phyloP scores from a whole-genome alignment of 2,113 vertebrate genomes.

The Macrotus californicus region DNA sequence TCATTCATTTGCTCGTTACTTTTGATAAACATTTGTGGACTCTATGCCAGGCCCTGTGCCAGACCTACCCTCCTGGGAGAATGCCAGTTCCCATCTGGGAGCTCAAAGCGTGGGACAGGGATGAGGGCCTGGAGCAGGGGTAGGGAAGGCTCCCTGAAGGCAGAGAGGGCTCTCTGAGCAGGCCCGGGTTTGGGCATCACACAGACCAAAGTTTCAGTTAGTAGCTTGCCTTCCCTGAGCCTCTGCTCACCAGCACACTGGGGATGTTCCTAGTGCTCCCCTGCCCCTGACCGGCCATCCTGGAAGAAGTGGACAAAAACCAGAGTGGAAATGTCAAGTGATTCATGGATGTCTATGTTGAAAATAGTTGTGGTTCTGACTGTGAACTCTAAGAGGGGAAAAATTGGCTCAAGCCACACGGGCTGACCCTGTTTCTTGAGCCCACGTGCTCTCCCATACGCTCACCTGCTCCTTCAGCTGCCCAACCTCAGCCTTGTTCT shows the following conservation, averaged over 20 bases:
- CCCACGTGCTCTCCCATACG: not conserved
- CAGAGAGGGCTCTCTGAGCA: not conserved
- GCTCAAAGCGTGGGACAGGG: not conserved
- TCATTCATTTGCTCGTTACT: not conserved
- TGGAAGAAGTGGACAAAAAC: not conserved
- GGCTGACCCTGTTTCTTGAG: not conserved
- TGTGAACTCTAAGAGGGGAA: not conserved
- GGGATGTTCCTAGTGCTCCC: no score
- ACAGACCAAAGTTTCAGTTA: not conserved
- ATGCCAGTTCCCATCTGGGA: not conserved
- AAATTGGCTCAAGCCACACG: fast-evolving
- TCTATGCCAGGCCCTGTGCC: not conserved
- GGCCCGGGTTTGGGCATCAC: not conserved
- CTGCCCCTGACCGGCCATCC: not conserved
- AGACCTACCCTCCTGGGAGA: not conserved
- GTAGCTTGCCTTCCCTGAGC: not conserved
- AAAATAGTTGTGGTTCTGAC: not conserved
- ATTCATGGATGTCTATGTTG: not conserved
- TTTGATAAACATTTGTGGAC: not conserved
- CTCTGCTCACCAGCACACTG: not conserved
- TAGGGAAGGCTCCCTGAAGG: not conserved
- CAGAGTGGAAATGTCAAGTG: not conserved
- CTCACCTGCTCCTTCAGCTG: slow-evolving; percentile 68
- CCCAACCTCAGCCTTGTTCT: slow-evolving; percentile 45
- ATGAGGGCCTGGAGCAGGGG: not conserved